phyloP scores from a whole-genome alignment of 2,113 vertebrate species.

The Tretioscincus oriximinensis region DNA sequence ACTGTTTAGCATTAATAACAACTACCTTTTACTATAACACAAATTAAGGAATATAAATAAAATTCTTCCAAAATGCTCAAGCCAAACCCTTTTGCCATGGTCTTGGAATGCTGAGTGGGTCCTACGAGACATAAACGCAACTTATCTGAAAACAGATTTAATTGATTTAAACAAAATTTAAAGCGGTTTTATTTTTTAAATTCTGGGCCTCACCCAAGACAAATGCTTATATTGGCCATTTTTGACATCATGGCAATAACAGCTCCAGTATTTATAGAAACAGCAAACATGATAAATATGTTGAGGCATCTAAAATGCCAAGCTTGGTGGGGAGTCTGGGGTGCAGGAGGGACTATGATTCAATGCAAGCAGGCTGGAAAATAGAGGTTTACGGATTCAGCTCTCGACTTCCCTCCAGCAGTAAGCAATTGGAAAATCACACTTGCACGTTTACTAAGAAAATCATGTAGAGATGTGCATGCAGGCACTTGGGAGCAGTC shows the following conservation, averaged over 20 bases:
- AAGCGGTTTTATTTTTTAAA: not conserved
- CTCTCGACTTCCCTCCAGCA: too few species aligned
- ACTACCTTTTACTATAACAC: constrained; percentile 50
- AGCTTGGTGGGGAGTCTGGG: too few species aligned
- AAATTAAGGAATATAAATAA: constrained; percentile 3
- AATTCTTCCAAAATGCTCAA: not conserved
- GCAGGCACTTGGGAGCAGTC: too few species aligned
- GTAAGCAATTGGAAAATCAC: too few species aligned
- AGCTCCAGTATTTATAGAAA: too few species aligned
- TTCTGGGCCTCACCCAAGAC: not conserved
- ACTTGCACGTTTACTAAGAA: too few species aligned
- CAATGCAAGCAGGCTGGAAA: too few species aligned
- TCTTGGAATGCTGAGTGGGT: constrained; percentile 43
- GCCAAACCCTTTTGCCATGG: not conserved
- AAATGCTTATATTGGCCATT: not conserved
- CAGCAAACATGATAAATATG: too few species aligned
- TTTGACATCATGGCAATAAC: not conserved
- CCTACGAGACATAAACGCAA: not conserved
- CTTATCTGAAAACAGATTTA: not conserved
- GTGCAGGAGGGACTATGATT: too few species aligned
- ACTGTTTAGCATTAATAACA: constrained; percentile 2
- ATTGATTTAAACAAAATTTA: not conserved
- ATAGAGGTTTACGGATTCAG: too few species aligned
- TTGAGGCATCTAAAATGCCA: too few species aligned
- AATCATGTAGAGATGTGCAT: too few species aligned